phyloP scores from a whole-genome alignment of 2,888 invertebrate genomes.

The Labia minor region DNA sequence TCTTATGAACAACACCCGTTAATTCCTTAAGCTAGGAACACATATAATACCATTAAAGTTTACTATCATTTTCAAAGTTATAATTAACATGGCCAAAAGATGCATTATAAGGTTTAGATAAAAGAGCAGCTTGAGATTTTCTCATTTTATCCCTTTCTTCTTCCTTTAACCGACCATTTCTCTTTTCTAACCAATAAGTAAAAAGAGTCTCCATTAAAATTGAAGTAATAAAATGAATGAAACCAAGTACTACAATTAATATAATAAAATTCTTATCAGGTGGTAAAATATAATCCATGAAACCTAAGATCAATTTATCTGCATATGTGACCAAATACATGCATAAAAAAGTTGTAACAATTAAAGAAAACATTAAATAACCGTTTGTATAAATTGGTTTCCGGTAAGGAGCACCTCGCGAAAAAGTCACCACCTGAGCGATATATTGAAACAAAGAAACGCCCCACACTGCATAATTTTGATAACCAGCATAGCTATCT shows the following conservation, averaged over 20 bases:
- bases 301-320: slow-evolving; percentile 36
- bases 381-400: slow-evolving; percentile 50
- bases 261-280: slow-evolving; percentile 37
- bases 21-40: too few species aligned
- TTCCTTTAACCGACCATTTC: not conserved
- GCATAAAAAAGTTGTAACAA: slow-evolving; percentile 41
- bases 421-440: slow-evolving; percentile 50
- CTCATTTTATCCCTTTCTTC: not conserved
- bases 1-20: too few species aligned
- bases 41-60: not conserved
- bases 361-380: slow-evolving; percentile 40
- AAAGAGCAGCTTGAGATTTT: not conserved
- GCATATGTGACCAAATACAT: slow-evolving; percentile 42
- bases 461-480: slow-evolving; percentile 52
- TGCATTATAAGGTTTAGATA: not conserved
- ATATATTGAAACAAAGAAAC: slow-evolving; percentile 56
- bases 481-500: slow-evolving; percentile 41
- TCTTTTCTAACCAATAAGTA: not conserved
- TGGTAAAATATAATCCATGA: slow-evolving; percentile 35
- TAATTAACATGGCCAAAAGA: not conserved
- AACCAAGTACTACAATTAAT: slow-evolving; percentile 32
- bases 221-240: slow-evolving; percentile 16
- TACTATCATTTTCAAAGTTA: not conserved
- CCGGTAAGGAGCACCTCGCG: slow-evolving; percentile 55
- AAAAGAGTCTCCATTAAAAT: slow-evolving; percentile 9